Conservation (phyloP, 2,113 vertebrate species). For the Asarcornis scutulata region DNA sequence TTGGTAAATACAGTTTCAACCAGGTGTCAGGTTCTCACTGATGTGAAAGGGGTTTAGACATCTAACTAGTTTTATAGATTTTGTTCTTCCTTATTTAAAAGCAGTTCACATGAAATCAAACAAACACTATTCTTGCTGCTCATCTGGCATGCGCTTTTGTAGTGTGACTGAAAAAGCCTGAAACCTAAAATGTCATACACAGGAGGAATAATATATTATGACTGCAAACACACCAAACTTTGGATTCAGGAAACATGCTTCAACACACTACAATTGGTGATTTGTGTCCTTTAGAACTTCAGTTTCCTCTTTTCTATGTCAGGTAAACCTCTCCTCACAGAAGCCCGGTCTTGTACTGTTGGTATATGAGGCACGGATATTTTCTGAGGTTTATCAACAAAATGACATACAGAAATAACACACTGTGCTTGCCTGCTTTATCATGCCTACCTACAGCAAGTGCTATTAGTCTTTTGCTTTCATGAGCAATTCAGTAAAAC, state of each 20-base stretch:
- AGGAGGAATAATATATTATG: neutral
- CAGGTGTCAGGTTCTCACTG: neutral
- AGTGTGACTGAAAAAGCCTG: neutral
- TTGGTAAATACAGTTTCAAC: neutral
- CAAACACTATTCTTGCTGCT: neutral
- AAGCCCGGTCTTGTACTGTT: neutral
- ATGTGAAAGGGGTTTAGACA: neutral
- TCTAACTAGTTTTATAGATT: neutral
- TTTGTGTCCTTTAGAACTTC: neutral
- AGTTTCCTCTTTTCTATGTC: neutral
- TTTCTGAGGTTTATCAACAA: neutral
- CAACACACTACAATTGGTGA: neutral
- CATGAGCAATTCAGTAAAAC: neutral
- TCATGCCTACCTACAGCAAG: neutral
- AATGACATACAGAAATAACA: neutral
- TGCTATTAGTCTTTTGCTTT: neutral
- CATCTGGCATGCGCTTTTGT: neutral
- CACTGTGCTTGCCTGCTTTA: neutral
- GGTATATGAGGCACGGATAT: neutral
- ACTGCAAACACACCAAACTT: neutral
- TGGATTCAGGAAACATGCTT: neutral
- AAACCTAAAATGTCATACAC: neutral
- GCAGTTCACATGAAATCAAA: neutral
- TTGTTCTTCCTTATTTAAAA: neutral
- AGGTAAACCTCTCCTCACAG: neutral